phyloP scores from a whole-genome alignment of 2,113 vertebrate genomes.

The Hepsetus odoe region DNA sequence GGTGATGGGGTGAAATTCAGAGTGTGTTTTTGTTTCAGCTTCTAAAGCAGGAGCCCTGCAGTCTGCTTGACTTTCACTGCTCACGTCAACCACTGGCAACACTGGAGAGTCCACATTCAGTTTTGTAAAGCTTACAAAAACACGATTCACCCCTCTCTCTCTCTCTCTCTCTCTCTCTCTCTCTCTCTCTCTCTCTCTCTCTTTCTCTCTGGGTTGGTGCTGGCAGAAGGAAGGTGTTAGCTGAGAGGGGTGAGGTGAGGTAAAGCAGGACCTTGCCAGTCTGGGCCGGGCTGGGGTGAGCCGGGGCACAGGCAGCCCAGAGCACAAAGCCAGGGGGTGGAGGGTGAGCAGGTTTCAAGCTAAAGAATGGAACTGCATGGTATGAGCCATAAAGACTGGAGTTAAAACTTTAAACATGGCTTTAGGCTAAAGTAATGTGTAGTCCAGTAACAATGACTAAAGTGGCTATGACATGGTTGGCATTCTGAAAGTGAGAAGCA shows the following conservation, averaged over 20 bases:
- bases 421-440: too few species aligned
- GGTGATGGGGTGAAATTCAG: constrained; percentile 5
- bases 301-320: background rate
- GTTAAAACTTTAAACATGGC: background rate
- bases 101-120: background rate
- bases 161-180: background rate
- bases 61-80: background rate
- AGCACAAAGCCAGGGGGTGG: background rate
- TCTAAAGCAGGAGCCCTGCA: background rate
- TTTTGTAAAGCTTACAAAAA: background rate
- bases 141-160: background rate
- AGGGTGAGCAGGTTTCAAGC: background rate
- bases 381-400: background rate
- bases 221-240: constrained; percentile 42
- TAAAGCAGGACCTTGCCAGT: constrained; percentile 30
- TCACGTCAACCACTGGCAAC: background rate
- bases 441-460: too few species aligned
- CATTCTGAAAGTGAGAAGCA: too few species aligned
- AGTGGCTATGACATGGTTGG: too few species aligned
- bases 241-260: constrained; percentile 48
- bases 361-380: background rate
- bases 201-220: constrained; percentile 27
- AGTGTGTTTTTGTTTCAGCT: background rate
- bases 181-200: constrained; percentile 23
- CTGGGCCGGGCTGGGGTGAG: background rate